A percentile compares a stretch with the other conserved stretches of the same genome.
Conservation (phyloP, 2,888 invertebrate species). For the Coenonympha glycerion region DNA sequence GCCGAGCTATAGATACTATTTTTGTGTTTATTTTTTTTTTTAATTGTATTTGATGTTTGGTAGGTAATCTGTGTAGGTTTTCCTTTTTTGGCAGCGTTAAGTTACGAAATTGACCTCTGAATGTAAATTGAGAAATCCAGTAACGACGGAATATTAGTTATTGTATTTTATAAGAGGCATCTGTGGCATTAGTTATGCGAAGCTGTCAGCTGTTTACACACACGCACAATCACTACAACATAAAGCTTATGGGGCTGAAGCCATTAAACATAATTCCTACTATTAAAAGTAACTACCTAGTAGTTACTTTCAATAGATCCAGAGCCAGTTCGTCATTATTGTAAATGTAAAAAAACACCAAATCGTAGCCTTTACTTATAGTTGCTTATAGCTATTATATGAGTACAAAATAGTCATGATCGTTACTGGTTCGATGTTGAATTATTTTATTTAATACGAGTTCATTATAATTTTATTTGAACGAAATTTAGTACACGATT, state of each 20-base stretch:
- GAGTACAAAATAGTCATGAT: constrained; percentile 28
- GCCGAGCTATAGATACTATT: constrained; percentile 31
- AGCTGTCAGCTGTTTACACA: constrained; percentile 52
- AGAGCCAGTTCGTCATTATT: constrained; percentile 46
- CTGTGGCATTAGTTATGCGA: constrained; percentile 38
- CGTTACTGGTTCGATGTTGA: constrained; percentile 25
- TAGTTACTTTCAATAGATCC: constrained; percentile 37
- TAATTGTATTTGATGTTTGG: constrained; percentile 15
- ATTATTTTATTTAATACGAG: constrained; percentile 31
- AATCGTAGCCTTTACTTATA: constrained; percentile 52
- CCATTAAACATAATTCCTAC: constrained; percentile 31
- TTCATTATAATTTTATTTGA: constrained; percentile 12
- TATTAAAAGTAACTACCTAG: no score
- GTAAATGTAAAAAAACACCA: constrained; percentile 68
- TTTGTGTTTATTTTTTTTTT: constrained; percentile 17
- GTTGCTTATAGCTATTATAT: constrained; percentile 23
- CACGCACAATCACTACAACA: constrained; percentile 55
- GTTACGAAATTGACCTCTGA: constrained; percentile 34
- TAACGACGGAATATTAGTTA: constrained; percentile 39
- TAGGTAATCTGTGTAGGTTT: constrained; percentile 22
- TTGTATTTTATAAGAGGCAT: constrained; percentile 40
- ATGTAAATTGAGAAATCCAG: constrained; percentile 36
- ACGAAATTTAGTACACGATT: constrained; percentile 9
- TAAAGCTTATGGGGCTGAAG: constrained; percentile 52
- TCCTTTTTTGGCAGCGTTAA: constrained; percentile 25